Conservation (phyloP, 2,797 vertebrate species). For the Sebastes glaucus region DNA sequence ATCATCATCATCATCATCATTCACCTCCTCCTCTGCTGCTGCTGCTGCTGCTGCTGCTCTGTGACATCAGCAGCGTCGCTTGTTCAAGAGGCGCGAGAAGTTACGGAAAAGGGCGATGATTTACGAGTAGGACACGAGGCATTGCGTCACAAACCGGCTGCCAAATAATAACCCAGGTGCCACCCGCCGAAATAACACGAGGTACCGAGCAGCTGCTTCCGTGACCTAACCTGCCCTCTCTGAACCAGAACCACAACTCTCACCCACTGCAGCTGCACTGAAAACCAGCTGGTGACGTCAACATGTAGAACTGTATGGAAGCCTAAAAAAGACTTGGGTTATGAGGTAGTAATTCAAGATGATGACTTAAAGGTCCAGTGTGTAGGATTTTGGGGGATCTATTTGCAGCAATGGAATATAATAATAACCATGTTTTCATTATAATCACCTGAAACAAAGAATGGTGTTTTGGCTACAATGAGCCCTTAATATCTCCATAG, state of each 20-base stretch:
- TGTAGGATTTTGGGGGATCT: too few relatives aligned
- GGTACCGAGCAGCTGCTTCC: background rate
- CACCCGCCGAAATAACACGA: background rate
- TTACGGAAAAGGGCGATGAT: conserved; percentile 41
- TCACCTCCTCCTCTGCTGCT: background rate
- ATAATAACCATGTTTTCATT: too few relatives aligned
- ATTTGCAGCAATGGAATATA: too few relatives aligned
- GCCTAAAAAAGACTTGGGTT: background rate
- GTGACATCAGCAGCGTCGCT: conserved; percentile 54
- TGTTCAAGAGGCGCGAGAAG: background rate
- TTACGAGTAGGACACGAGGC: conserved; percentile 25
- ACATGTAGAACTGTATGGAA: background rate
- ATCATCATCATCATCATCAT: background rate
- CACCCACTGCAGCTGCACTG: background rate
- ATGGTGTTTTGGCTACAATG: too few relatives aligned
- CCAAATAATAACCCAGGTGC: conserved; percentile 38
- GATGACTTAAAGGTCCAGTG: too few relatives aligned
- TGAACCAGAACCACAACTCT: background rate
- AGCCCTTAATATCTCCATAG: too few relatives aligned
- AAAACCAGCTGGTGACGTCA: background rate
- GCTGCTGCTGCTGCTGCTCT: conserved; percentile 22
- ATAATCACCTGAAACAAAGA: too few relatives aligned
- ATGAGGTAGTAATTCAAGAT: too few relatives aligned
- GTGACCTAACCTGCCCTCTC: background rate
- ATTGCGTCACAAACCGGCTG: conserved; percentile 36